These are phyloP conservation scores for Pterophyllum scalare DNA, from an alignment of 2,113 vertebrate species.

Conservation along the genomic window DNA sequence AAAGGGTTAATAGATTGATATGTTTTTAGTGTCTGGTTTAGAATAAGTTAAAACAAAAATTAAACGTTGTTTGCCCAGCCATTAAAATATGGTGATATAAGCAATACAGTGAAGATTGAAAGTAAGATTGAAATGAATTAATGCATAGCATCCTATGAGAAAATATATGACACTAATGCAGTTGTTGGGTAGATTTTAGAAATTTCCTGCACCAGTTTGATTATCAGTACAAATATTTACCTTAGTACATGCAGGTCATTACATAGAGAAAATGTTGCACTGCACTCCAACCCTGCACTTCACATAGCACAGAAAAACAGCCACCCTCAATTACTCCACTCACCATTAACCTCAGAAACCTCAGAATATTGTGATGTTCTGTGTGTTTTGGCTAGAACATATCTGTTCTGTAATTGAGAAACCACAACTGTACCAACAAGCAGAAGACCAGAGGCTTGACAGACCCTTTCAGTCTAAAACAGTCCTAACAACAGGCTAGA, in stretches of 20 bases:
- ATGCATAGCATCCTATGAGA: background rate
- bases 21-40: background rate
- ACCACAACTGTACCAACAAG: slow-evolving; percentile 36
- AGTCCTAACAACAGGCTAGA: slow-evolving; percentile 13
- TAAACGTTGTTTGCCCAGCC: background rate
- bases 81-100: no score
- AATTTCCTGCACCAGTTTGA: background rate
- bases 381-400: slow-evolving; percentile 34
- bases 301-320: background rate
- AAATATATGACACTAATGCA: background rate
- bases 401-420: slow-evolving; percentile 30
- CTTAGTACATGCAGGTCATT: background rate
- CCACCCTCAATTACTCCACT: slow-evolving; percentile 7
- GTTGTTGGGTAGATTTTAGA: background rate
- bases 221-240: background rate
- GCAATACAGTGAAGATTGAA: no score
- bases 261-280: background rate
- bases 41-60: no score
- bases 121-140: background rate
- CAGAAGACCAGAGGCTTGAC: slow-evolving; percentile 16
- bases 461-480: slow-evolving; percentile 39
- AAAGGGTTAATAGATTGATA: background rate
- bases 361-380: slow-evolving; percentile 14
- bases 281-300: background rate
- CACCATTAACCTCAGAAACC: slow-evolving; percentile 37